Percentiles rank a stretch among this genome's conserved stretches.
Evolutionary conservation across 2,888 invertebrate genomes (phyloP).

Genomic region (Parnassius orleans): DNA sequence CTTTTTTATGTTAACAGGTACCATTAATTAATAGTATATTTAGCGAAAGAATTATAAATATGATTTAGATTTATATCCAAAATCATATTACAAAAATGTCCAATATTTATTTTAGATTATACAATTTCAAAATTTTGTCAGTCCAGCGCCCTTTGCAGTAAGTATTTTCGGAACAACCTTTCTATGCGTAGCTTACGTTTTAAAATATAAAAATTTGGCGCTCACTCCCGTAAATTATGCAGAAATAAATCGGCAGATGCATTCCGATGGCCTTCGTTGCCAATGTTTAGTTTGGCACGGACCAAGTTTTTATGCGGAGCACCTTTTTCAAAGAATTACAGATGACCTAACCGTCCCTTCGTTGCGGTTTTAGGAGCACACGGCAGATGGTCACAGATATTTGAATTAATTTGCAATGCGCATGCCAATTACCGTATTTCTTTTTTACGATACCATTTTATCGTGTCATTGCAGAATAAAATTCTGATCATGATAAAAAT

Average conservation of each 20-base stretch:
- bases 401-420: conserved; percentile 23
- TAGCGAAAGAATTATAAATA: too few relatives aligned
- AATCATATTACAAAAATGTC: too few relatives aligned
- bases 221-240: neutral
- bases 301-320: conserved; percentile 11
- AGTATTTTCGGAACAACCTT: too few relatives aligned
- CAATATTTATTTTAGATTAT: too few relatives aligned
- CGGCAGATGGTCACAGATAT: conserved; percentile 20
- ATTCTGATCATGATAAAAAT: neutral
- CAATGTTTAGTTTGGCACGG: conserved; percentile 14
- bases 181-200: too few relatives aligned
- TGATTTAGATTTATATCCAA: too few relatives aligned
- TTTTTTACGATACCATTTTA: neutral
- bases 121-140: too few relatives aligned
- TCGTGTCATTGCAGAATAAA: neutral
- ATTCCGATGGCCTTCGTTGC: conserved; percentile 5
- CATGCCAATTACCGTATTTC: conserved; percentile 7
- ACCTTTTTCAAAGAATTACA: conserved; percentile 18
- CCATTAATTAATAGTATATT: too few relatives aligned
- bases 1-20: too few relatives aligned
- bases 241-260: conserved; percentile 13
- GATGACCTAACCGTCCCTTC: conserved; percentile 9
- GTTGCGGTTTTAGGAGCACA: conserved; percentile 1
- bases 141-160: too few relatives aligned
- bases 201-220: too few relatives aligned